A percentile compares a stretch with the other conserved stretches of the same genome.
Conservation (phyloP, 1,140 invertebrate species). For the Paracyclopina nana region DNA sequence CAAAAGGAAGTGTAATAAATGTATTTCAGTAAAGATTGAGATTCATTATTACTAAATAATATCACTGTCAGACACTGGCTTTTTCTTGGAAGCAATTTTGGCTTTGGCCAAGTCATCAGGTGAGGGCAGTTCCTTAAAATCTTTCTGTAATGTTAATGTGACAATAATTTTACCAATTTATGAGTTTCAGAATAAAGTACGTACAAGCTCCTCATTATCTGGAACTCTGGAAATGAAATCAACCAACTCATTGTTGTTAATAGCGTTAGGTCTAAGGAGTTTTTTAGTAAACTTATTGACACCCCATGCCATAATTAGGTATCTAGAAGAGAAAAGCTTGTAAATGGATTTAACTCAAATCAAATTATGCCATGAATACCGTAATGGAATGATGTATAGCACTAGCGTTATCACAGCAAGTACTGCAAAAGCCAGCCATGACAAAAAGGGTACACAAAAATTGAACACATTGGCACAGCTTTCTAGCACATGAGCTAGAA, state of each 20-base stretch:
- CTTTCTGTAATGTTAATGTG: conserved; percentile 2
- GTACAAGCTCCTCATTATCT: conserved; percentile 60
- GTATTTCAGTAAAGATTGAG: too few species aligned
- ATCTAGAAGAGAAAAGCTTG: conserved; percentile 24
- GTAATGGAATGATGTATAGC: conserved; percentile 68
- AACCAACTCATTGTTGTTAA: conserved; percentile 90
- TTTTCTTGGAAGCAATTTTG: background rate
- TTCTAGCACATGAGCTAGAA: conserved; percentile 8
- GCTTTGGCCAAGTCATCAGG: background rate
- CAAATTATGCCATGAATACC: conserved; percentile 24
- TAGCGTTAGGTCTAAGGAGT: conserved; percentile 70
- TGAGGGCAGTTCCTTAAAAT: background rate
- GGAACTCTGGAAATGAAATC: conserved; percentile 89
- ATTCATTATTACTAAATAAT: too few species aligned
- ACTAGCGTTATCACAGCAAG: conserved; percentile 31
- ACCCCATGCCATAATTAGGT: conserved; percentile 89
- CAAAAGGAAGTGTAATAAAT: too few species aligned
- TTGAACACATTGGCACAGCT: conserved; percentile 40
- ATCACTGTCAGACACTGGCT: background rate
- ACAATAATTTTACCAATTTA: background rate
- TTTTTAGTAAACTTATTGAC: conserved; percentile 91
- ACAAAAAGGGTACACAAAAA: conserved; percentile 87
- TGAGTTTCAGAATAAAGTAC: conserved; percentile 16
- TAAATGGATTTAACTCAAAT: background rate
- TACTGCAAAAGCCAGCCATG: conserved; percentile 53